phyloP scores from a whole-genome alignment of 1,140 invertebrate species.

The Zophobas morio region DNA sequence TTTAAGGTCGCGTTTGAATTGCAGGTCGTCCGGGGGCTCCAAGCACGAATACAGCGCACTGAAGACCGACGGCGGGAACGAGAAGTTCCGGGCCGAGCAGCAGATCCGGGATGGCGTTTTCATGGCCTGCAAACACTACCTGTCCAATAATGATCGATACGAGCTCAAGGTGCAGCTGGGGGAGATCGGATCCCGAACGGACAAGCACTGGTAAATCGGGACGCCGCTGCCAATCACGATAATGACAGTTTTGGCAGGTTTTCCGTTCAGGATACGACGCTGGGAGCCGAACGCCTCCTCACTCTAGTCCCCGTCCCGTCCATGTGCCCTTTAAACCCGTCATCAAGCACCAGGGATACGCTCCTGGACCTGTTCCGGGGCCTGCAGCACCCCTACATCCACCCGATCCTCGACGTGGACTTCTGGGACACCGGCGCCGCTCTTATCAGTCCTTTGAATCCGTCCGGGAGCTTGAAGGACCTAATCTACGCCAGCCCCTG shows the following conservation, averaged over 20 bases:
- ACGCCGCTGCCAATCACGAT: neutral
- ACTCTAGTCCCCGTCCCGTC: slow-evolving; percentile 80
- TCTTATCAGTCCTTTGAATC: slow-evolving; percentile 86
- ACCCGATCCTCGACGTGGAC: slow-evolving; percentile 89
- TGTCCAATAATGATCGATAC: slow-evolving; percentile 78
- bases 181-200: slow-evolving; percentile 85
- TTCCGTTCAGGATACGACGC: slow-evolving; percentile 82
- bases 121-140: slow-evolving; percentile 77
- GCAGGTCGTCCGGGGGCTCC: slow-evolving; percentile 68
- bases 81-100: slow-evolving; percentile 77
- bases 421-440: slow-evolving; percentile 75
- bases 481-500: slow-evolving; percentile 76
- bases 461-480: slow-evolving; percentile 89
- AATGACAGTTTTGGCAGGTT: slow-evolving; percentile 69
- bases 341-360: slow-evolving; percentile 72
- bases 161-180: slow-evolving; percentile 82
- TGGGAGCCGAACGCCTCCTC: slow-evolving; percentile 87
- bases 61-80: slow-evolving; percentile 72
- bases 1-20: neutral
- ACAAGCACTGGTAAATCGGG: slow-evolving; percentile 82
- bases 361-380: slow-evolving; percentile 87
- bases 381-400: slow-evolving; percentile 93
- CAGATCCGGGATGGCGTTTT: slow-evolving; percentile 75
- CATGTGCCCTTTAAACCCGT: slow-evolving; percentile 71
- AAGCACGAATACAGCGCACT: slow-evolving; percentile 80